Conservation (phyloP, 2,797 vertebrate species). For the Pteronotus mesoamericanus region DNA sequence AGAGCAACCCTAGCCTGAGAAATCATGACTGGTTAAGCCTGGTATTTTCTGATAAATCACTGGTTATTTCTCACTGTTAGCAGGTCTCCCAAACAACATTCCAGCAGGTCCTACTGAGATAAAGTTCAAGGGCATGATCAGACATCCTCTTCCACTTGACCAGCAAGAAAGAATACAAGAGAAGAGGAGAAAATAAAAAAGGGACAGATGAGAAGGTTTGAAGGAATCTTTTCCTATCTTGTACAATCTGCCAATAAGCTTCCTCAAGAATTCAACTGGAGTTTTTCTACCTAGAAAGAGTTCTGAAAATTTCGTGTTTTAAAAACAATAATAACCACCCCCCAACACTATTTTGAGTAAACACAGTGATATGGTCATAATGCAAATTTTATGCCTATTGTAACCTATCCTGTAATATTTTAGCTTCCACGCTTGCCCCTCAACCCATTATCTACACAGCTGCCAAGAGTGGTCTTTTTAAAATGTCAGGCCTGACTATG, state of each 20-base stretch:
- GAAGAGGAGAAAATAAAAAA: background rate
- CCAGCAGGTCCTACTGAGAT: background rate
- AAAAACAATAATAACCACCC: background rate
- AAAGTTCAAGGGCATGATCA: conserved; percentile 36
- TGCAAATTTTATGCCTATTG: background rate
- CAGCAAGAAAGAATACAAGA: background rate
- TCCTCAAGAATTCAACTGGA: background rate
- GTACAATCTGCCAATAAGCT: background rate
- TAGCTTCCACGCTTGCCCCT: background rate
- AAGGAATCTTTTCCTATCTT: conserved; percentile 23
- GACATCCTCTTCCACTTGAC: background rate
- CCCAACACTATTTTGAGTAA: background rate
- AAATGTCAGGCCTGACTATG: background rate
- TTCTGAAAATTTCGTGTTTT: conserved; percentile 5
- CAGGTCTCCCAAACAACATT: conserved; percentile 18
- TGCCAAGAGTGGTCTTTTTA: background rate
- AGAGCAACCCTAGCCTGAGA: conserved; percentile 31
- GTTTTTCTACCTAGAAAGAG: background rate
- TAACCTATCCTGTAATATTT: background rate
- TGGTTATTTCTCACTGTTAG: conserved; percentile 37
- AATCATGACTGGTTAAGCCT: conserved; percentile 2
- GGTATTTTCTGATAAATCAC: conserved; percentile 21
- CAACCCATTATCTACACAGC: background rate
- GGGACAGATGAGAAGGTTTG: background rate
- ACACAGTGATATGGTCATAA: background rate